These are phyloP conservation scores for Sapajus apella DNA, from an alignment of 2,113 vertebrate genomes.

Conservation along the genomic window DNA sequence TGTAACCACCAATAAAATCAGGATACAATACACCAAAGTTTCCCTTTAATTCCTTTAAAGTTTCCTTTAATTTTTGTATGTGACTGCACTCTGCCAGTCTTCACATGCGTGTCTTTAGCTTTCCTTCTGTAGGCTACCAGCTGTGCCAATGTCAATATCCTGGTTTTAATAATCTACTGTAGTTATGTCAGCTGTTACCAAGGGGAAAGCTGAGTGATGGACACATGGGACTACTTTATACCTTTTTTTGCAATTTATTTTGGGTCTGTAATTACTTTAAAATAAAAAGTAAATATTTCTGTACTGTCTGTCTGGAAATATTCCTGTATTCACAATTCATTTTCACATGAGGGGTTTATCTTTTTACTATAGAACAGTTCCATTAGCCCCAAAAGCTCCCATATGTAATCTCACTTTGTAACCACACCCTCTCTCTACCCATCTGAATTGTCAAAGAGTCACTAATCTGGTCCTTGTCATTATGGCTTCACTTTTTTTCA, in stretches of 20 bases:
- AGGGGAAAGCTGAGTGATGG: not conserved
- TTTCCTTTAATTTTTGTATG: not conserved
- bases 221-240: not conserved
- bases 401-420: not conserved
- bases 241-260: not conserved
- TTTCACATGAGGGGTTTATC: not conserved
- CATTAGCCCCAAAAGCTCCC: not conserved
- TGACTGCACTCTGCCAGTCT: not conserved
- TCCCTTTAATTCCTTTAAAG: not conserved
- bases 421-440: not conserved
- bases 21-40: not conserved
- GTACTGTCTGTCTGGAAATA: not conserved
- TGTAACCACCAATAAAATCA: not conserved
- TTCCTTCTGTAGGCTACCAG: not conserved
- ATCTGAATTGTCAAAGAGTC: not conserved
- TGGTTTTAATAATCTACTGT: not conserved
- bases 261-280: not conserved
- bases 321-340: not conserved
- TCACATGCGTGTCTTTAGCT: not conserved
- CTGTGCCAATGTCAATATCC: not conserved
- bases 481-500: not conserved
- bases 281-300: not conserved
- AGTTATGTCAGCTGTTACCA: not conserved
- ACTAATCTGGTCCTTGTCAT: not conserved
- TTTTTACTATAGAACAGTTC: not conserved